These are phyloP conservation scores for Drosophila quinaria DNA, from an alignment of 2,888 invertebrate genomes.

Conservation along the genomic window DNA sequence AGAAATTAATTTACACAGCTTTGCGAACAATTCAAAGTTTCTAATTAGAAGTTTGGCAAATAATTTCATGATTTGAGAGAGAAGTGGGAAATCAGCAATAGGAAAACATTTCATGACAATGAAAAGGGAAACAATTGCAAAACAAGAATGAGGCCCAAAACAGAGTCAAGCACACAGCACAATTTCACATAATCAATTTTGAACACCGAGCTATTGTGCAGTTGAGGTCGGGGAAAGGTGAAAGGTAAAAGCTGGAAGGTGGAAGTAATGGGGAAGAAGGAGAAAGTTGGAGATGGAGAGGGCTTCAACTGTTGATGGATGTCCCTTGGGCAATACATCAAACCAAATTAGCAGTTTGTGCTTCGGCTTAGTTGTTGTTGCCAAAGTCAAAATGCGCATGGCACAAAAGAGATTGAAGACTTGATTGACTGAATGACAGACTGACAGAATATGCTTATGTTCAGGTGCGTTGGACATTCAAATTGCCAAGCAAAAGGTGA, in stretches of 20 bases:
- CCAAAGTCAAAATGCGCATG: constrained; percentile 58
- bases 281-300: not conserved
- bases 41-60: constrained; percentile 10
- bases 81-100: not conserved
- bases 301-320: constrained; percentile 62
- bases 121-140: constrained; percentile 22
- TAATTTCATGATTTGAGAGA: not conserved
- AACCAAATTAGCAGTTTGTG: constrained; percentile 73
- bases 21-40: constrained; percentile 9
- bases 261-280: not conserved
- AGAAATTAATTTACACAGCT: constrained; percentile 7
- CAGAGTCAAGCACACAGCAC: constrained; percentile 5
- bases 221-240: not conserved
- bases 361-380: constrained; percentile 30
- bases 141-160: not conserved
- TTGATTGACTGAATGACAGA: constrained; percentile 11
- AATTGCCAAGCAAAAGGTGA: constrained; percentile 41
- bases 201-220: constrained; percentile 19
- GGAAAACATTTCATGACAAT: constrained; percentile 3
- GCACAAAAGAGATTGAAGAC: constrained; percentile 59
- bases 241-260: not conserved
- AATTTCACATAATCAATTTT: constrained; percentile 70
- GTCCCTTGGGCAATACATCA: constrained; percentile 75
- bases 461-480: constrained; percentile 57
- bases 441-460: constrained; percentile 22